Percentiles rank a stretch among this genome's conserved stretches.
These are phyloP conservation scores for Caenorhabditis angaria DNA, from an alignment of 2,888 invertebrate species.

Conservation along the genomic window DNA sequence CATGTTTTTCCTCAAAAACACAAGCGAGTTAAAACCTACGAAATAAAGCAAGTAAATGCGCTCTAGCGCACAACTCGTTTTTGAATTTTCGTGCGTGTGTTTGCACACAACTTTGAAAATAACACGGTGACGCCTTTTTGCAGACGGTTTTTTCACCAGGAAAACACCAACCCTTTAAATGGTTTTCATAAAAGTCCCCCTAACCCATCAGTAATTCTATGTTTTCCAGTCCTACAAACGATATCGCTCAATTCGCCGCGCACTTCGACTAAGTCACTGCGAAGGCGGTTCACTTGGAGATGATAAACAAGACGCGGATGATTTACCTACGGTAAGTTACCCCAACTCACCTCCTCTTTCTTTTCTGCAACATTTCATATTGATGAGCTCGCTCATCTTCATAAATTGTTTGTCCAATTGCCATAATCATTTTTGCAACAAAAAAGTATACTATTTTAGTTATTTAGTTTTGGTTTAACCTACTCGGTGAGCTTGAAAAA, in stretches of 20 bases:
- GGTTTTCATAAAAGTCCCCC: too few species aligned
- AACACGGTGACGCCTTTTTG: too few species aligned
- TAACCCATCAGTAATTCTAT: too few species aligned
- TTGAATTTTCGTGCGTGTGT: too few species aligned
- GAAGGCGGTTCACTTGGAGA: conserved; percentile 33
- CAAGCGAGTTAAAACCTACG: too few species aligned
- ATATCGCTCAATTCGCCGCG: conserved; percentile 62
- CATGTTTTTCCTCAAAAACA: too few species aligned
- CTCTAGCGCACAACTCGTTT: too few species aligned
- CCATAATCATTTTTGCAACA: conserved; percentile 30
- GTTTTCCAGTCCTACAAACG: conserved; percentile 66
- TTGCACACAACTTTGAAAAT: neutral
- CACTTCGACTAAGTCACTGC: conserved; percentile 44
- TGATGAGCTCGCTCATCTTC: conserved; percentile 34
- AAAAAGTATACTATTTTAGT: neutral
- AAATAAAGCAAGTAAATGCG: too few species aligned
- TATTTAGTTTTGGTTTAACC: neutral
- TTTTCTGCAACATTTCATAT: conserved; percentile 20
- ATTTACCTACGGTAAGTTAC: conserved; percentile 53
- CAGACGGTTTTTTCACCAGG: too few species aligned
- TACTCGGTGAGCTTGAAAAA: neutral
- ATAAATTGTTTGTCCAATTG: conserved; percentile 39
- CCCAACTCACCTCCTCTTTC: conserved; percentile 6
- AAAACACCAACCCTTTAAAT: too few species aligned
- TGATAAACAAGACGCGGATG: conserved; percentile 56